Evolutionary conservation across 2,888 invertebrate genomes (phyloP), one percentile per base, ranked within the genome.

Genomic region (Lacanobia oleracea): DNA sequence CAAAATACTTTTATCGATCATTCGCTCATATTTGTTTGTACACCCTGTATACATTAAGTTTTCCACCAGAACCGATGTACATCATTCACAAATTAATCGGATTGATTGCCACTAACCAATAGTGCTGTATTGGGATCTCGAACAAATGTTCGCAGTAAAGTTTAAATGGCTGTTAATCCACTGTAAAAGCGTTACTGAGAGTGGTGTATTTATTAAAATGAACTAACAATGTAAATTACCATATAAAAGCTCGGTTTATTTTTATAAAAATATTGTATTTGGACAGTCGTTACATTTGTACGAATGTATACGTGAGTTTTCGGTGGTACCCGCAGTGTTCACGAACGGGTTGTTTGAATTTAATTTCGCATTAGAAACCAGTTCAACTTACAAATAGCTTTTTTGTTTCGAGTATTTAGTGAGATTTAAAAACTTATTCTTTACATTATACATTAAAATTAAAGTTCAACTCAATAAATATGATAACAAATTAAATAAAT

Each of bases 51-150:
- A 27, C 4, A 50, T 59, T n/a, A 40, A 40, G 37, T 16, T 77
- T 45, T 37, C 72, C 53, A 73, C 23, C 33, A 69, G 60, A 73
- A 78, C 53, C 59, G 18, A 75, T 60, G 37, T 67, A 71, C 61
- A 67, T 57, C 66, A 64, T 53, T 75, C 5, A 51, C 16, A 62
- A 74, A 75, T 76, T 79, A 79, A 72, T 83, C 51, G 56, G 33
- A 61, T 67, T 68, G 65, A 76, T 75, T 75, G 64, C 62, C n/a
- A 12, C 10, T 67, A 56, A n/a, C 9, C 50, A 16, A 9, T 18
- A 23, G 23, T 53, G 48, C 59, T 50, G 43, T 66, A 71, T 62
- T 51, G 23, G 53, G 21, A 59, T 68, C 72, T 45, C 18, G 43
- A 76, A 72, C 9, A 65, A 76, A 73, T 63, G 16, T 51, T 37